phyloP scores from a whole-genome alignment of 1,140 invertebrate genomes.

The Apis florea region DNA sequence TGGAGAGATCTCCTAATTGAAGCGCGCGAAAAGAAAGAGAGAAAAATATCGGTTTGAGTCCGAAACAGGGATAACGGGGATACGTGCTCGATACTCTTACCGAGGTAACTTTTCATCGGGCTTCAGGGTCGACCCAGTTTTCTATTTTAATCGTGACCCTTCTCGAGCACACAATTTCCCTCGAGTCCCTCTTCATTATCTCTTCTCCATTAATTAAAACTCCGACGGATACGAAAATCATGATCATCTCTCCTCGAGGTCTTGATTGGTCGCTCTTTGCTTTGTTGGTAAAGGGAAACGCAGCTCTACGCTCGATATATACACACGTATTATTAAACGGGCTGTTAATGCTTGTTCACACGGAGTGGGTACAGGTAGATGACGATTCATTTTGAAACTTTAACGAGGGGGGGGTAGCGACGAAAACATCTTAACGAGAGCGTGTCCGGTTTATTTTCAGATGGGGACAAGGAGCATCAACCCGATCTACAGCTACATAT shows the following conservation, averaged over 20 bases:
- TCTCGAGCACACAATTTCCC: conserved; percentile 22
- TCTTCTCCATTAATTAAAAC: conserved; percentile 32
- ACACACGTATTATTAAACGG: conserved; percentile 22
- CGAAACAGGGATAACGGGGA: conserved; percentile 7
- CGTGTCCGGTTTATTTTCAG: conserved; percentile 68
- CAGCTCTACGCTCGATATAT: neutral
- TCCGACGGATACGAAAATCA: conserved; percentile 17
- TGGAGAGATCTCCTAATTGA: conserved; percentile 18
- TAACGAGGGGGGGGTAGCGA: conserved; percentile 50
- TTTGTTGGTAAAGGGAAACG: neutral
- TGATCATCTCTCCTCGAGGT: neutral
- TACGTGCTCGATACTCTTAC: conserved; percentile 10
- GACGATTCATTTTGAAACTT: conserved; percentile 26
- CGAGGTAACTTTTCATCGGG: conserved; percentile 12
- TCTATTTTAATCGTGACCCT: conserved; percentile 47
- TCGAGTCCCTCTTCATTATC: conserved; percentile 36
- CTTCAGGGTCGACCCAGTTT: conserved; percentile 47
- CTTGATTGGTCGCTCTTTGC: no score
- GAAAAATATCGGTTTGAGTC: neutral
- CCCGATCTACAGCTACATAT: conserved; percentile 39
- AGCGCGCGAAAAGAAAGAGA: neutral
- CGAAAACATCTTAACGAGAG: conserved; percentile 64
- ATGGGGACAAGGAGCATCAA: conserved; percentile 68
- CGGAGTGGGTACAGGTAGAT: neutral
- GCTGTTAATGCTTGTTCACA: neutral